phyloP scores from a whole-genome alignment of 2,113 vertebrate genomes.

The Grallaria varia region DNA sequence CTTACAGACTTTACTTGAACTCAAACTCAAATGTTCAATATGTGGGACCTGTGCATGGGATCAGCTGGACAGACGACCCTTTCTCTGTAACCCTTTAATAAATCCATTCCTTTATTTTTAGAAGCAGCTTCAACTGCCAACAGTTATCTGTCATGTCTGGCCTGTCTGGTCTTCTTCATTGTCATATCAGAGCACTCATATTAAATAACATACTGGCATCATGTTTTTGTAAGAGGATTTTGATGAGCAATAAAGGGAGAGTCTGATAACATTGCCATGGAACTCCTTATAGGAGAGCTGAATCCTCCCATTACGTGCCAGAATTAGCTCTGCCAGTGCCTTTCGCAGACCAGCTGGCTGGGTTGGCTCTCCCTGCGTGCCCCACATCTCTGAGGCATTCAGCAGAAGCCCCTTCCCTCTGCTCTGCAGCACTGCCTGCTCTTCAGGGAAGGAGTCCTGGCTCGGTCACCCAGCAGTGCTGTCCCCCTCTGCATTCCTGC shows the following conservation, averaged over 20 bases:
- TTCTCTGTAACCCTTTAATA: conserved; percentile 24
- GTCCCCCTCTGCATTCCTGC: not conserved
- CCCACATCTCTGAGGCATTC: not conserved
- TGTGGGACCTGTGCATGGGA: not conserved
- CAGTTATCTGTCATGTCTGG: conserved; percentile 31
- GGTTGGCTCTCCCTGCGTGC: not conserved
- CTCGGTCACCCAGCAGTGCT: not conserved
- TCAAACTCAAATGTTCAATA: conserved; percentile 8
- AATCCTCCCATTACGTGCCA: not conserved
- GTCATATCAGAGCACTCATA: conserved; percentile 26
- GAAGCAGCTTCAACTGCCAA: not conserved
- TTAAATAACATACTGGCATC: conserved; percentile 49
- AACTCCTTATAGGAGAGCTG: not conserved
- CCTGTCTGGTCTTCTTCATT: conserved; percentile 51
- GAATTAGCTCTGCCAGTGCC: not conserved
- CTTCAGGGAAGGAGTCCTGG: not conserved
- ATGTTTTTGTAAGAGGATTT: conserved; percentile 31
- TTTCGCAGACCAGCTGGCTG: not conserved
- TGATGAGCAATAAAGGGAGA: conserved; percentile 13
- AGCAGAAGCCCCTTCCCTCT: not conserved
- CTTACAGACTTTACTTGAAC: conserved; percentile 1
- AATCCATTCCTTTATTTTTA: conserved; percentile 57
- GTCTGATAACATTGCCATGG: not conserved
- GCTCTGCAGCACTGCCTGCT: not conserved
- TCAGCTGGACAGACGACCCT: conserved; percentile 29